phyloP scores from a whole-genome alignment of 2,797 vertebrate species.

The Glossophaga mutica region DNA sequence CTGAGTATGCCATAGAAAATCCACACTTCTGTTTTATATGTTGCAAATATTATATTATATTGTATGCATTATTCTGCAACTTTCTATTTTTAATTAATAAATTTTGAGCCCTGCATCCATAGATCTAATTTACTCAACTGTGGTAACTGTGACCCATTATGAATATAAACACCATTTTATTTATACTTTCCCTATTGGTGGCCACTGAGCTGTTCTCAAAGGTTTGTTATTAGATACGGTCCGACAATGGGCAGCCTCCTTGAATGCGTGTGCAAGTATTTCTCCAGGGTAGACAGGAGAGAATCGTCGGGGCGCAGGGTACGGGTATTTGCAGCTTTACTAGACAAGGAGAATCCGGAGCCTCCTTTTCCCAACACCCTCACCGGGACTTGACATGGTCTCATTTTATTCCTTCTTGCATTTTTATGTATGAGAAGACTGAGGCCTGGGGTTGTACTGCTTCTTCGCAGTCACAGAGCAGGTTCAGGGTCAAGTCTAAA shows the following conservation, averaged over 20 bases:
- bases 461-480: background rate
- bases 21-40: background rate
- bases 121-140: background rate
- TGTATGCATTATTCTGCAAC: background rate
- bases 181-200: background rate
- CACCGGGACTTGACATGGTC: background rate
- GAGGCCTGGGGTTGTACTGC: background rate
- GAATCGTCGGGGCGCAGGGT: background rate
- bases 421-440: background rate
- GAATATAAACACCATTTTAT: background rate
- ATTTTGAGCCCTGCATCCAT: background rate
- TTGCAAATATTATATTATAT: background rate
- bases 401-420: background rate
- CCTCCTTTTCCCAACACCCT: background rate
- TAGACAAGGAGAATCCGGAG: background rate
- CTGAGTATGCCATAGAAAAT: background rate
- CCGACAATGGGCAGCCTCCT: background rate
- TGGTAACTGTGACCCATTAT: background rate
- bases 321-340: background rate
- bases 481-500: background rate
- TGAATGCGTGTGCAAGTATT: background rate
- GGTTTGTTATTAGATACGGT: background rate
- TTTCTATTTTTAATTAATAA: background rate
- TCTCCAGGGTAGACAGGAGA: background rate
- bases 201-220: background rate